A percentile compares a stretch with the other conserved stretches of the same genome.
phyloP scores from a whole-genome alignment of 2,888 invertebrate genomes.

The Sarcophaga caerulescens region DNA sequence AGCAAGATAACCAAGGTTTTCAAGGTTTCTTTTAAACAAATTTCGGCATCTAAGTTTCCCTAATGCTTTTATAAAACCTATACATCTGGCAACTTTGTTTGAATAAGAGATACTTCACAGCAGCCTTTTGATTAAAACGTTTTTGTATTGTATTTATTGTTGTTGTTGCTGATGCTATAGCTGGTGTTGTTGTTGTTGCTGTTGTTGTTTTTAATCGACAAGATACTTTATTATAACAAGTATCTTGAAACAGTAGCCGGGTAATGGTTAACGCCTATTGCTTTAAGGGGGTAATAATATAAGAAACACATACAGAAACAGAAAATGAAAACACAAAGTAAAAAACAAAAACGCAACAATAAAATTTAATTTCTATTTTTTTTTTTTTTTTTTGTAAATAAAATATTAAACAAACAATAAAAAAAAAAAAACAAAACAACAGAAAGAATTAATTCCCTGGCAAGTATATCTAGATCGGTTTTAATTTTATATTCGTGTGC shows the following conservation, averaged over 20 bases:
- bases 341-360: no score
- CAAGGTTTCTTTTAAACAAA: not conserved
- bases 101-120: slow-evolving; percentile 17
- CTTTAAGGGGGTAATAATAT: slow-evolving; percentile 45
- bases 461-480: no score
- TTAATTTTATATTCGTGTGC: not conserved
- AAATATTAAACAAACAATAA: no score
- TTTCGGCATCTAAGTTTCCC: not conserved
- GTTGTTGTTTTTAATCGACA: slow-evolving; percentile 18
- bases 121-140: slow-evolving; percentile 8
- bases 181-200: not conserved
- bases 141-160: slow-evolving; percentile 15
- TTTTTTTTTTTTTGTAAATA: no score
- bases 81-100: not conserved
- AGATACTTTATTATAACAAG: slow-evolving; percentile 51
- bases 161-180: not conserved
- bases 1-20: not conserved
- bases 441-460: no score
- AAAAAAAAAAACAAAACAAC: no score
- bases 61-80: not conserved
- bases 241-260: slow-evolving; percentile 63
- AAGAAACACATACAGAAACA: not conserved
- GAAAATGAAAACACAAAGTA: no score
- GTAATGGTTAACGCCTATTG: slow-evolving; percentile 66
- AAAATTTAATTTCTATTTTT: no score